Conservation (phyloP, 2,113 vertebrate species). For the Lophotis ruficrista region DNA sequence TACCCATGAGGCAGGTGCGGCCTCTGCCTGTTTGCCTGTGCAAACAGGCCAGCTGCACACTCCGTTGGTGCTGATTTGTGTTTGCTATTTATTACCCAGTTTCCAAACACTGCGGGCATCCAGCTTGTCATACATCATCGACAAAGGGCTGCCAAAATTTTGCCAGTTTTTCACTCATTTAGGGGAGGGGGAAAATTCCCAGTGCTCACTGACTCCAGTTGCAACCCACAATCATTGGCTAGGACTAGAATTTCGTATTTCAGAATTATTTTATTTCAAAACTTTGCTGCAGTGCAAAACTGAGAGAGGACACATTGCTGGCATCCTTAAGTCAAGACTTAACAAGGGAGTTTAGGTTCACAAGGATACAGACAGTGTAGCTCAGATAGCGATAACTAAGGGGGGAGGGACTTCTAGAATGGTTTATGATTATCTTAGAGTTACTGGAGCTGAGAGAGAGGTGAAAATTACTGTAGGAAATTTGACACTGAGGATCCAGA, state of each 20-base stretch:
- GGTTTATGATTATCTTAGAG: not conserved
- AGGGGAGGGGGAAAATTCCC: not conserved
- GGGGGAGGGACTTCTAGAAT: not conserved
- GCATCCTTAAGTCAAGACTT: conserved; percentile 73
- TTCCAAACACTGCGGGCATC: conserved; percentile 1
- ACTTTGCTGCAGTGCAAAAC: conserved; percentile 54
- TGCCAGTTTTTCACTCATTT: conserved; percentile 1
- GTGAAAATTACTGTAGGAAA: not conserved
- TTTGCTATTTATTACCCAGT: not conserved
- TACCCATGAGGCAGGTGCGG: not conserved
- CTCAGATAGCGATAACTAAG: conserved; percentile 50
- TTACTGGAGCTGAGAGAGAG: not conserved
- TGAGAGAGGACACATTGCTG: conserved; percentile 46
- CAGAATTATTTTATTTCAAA: conserved; percentile 7
- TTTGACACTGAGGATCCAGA: not conserved
- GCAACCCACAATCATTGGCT: not conserved
- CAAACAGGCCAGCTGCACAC: not conserved
- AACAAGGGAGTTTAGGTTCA: conserved; percentile 23
- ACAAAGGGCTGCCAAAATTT: not conserved
- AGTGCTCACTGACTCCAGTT: not conserved
- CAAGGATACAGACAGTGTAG: not conserved
- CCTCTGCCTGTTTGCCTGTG: not conserved
- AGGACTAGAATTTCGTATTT: not conserved
- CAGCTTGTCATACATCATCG: not conserved
- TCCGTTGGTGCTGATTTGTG: not conserved